Percentiles rank a stretch among this genome's conserved stretches.
These are phyloP conservation scores for Sanderia malayensis DNA, from an alignment of 30 jellyfish, hydroid and myxozoan species.

Conservation along the genomic window DNA sequence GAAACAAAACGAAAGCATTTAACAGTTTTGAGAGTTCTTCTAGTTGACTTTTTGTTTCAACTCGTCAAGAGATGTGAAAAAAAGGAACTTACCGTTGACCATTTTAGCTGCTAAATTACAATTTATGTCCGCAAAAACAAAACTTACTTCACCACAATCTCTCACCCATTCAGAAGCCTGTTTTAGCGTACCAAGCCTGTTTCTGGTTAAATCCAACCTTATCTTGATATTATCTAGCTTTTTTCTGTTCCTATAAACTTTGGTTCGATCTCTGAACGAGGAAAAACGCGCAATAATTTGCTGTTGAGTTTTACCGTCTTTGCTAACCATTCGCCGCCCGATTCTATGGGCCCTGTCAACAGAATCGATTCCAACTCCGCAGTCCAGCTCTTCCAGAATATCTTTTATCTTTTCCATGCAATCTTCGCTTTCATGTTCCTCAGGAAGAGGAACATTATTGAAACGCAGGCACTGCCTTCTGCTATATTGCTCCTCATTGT, in stretches of 20 bases:
- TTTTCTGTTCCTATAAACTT: constrained; percentile 17
- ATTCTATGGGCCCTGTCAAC: constrained; percentile 50
- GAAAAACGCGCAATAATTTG: constrained; percentile 20
- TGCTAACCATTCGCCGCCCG: background rate
- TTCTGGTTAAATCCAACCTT: constrained; percentile 9
- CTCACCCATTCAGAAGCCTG: constrained; percentile 16
- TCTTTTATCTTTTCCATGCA: constrained; percentile 15
- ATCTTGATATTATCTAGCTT: background rate
- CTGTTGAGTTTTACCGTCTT: constrained; percentile 12
- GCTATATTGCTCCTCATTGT: constrained; percentile 34
- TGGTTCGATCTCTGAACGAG: constrained; percentile 17
- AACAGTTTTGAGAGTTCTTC: constrained; percentile 26
- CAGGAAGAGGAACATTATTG: constrained; percentile 18
- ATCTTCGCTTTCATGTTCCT: constrained; percentile 4
- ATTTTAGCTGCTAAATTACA: constrained; percentile 34
- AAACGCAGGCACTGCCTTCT: constrained; percentile 24
- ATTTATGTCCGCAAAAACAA: constrained; percentile 36
- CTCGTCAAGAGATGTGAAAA: constrained; percentile 4
- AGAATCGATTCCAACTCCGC: constrained; percentile 20
- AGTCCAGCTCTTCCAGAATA: constrained; percentile 7
- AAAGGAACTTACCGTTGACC: constrained; percentile 10
- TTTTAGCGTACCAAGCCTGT: constrained; percentile 6
- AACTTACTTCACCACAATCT: background rate
- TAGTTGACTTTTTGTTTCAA: constrained; percentile 18
- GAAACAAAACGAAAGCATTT: background rate